phyloP scores from a whole-genome alignment of 1,140 invertebrate species.

The Elysia chlorotica region DNA sequence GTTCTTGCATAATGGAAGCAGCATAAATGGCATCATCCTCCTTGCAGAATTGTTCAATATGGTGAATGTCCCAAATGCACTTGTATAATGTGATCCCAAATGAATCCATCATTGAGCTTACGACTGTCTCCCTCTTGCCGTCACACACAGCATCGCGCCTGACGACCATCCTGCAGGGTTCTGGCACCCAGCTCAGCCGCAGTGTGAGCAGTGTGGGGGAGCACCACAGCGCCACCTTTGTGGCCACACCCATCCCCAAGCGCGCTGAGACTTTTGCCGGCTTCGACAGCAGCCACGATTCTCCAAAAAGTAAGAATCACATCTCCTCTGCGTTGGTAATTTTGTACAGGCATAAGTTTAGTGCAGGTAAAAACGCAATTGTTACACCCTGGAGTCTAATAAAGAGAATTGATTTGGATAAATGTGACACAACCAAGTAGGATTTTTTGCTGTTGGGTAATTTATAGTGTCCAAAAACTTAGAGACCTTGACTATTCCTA shows the following conservation, averaged over 20 bases:
- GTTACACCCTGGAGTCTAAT: no score
- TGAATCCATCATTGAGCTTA: neutral
- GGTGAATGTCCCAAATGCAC: no score
- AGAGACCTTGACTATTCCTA: no score
- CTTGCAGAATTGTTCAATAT: neutral
- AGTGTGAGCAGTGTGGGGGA: constrained; percentile 91
- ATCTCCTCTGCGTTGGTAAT: no score
- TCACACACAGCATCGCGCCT: constrained; percentile 72
- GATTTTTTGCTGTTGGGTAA: no score
- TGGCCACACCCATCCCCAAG: constrained; percentile 82
- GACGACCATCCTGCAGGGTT: constrained; percentile 66
- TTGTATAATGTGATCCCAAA: neutral
- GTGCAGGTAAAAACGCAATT: no score
- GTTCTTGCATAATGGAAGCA: neutral
- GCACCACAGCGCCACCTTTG: constrained; percentile 80
- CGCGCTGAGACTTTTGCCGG: constrained; percentile 94
- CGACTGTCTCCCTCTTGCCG: neutral
- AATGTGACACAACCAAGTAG: no score
- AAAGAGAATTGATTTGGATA: no score
- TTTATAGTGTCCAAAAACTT: no score
- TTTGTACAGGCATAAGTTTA: no score
- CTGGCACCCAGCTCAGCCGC: constrained; percentile 77
- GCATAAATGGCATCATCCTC: neutral
- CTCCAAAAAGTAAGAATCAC: constrained; percentile 42
- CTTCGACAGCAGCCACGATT: constrained; percentile 70